Evolutionary conservation across 2,888 invertebrate species (phyloP), one percentile per base, ranked within the genome.

Genomic region (Hypolimnas misippus): DNA sequence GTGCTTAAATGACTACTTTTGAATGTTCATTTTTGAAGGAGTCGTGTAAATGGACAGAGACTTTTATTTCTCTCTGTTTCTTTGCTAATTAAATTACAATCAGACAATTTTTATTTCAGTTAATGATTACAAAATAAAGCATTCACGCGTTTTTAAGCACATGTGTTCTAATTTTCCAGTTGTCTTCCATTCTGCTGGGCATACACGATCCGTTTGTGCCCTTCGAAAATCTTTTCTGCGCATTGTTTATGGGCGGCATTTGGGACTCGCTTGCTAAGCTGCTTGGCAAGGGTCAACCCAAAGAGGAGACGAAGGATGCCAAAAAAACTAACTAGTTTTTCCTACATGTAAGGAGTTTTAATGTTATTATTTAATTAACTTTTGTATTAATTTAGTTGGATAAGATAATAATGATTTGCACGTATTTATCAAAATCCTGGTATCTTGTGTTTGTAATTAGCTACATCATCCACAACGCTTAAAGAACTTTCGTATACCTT

Each of bases 181-280:
- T 99, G 66, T 98, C 98, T 19, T 98, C 99, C 7, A 96, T 99
- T 77, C 93, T 99, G 62, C 93, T 99, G 76, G 98, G 98, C 73
- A 99, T 99, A 77, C 98, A 98, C 83, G 99, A 99, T 93, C 99
- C 99, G 40, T 99, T 99, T 91, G 95, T 98, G 77, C 99, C 99
- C 12, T 98, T 99, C 83, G 99, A 99, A 93, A 99, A 99, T 87
- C 93, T 99, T 62, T 96, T 97, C 92, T 99, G 98, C 84, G 98
- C 99, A 19, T 92, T 99, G 56, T 98, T 98, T 93, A 95, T 99
- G 88, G 99, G 99, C 42, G 99, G 99, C 58, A 97, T 99, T 83
- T 99, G 98, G 97, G 99, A 99, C 91, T 98, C 98, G 38, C 93
- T 99, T 78, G 96, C 97, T 67, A 96, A 97, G 84, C 95, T 98